Conservation (phyloP, 2,888 invertebrate genomes). For the Diadegma fenestrale region DNA sequence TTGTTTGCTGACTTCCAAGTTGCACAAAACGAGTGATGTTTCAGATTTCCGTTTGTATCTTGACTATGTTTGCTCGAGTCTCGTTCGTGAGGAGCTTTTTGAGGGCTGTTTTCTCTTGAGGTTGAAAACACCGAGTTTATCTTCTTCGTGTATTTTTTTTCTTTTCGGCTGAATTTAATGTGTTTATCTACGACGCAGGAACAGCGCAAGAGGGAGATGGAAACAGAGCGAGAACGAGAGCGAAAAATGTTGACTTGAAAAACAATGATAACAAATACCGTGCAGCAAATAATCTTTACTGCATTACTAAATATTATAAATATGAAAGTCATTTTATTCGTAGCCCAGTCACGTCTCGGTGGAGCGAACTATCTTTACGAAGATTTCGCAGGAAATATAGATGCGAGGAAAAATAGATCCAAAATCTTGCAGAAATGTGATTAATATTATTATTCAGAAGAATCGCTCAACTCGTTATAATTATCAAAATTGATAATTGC, state of each 20-base stretch:
- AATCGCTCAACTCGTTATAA: too few species aligned
- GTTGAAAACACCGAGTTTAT: constrained; percentile 30
- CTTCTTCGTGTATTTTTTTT: background rate
- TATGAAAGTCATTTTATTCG: background rate
- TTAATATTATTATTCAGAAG: background rate
- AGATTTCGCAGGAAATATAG: background rate
- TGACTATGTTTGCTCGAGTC: constrained; percentile 22
- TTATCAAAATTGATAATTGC: too few species aligned
- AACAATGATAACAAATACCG: constrained; percentile 23
- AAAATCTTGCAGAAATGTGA: background rate
- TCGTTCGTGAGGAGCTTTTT: constrained; percentile 24
- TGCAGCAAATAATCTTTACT: constrained; percentile 25
- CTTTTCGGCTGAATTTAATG: background rate
- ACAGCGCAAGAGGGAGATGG: background rate
- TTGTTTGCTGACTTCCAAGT: constrained; percentile 11
- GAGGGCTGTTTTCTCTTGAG: constrained; percentile 17
- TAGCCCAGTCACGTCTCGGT: background rate
- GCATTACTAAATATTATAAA: background rate
- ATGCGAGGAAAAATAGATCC: background rate
- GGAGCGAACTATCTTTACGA: background rate
- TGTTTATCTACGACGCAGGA: background rate
- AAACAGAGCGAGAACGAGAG: background rate
- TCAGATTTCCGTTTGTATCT: constrained; percentile 11
- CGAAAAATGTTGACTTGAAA: constrained; percentile 4
- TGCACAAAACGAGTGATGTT: constrained; percentile 5